Evolutionary conservation across 2,113 vertebrate genomes (phyloP).

Genomic region (Beaufortia kweichowensis): DNA sequence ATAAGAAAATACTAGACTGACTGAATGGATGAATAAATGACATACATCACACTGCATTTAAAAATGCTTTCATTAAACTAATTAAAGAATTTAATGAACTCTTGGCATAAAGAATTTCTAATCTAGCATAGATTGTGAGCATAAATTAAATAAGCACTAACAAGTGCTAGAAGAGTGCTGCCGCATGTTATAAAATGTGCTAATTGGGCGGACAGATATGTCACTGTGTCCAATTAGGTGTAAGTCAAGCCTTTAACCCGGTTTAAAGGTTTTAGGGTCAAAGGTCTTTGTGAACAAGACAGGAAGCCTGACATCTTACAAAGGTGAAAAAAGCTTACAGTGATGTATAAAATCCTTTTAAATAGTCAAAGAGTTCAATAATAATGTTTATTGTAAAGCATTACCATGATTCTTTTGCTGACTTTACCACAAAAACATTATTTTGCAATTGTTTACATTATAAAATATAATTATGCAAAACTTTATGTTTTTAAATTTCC

Average conservation of each 20-base stretch:
- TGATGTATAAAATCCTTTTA: too few relatives aligned
- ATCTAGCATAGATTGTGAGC: conserved; percentile 11
- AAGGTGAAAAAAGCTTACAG: background rate
- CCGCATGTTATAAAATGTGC: conserved; percentile 3
- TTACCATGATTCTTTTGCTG: too few relatives aligned
- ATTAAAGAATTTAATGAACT: conserved; percentile 25
- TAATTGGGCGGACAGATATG: conserved; percentile 26
- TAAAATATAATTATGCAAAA: too few relatives aligned
- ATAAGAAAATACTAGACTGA: background rate
- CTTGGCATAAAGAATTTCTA: conserved; percentile 24
- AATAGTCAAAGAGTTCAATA: too few relatives aligned
- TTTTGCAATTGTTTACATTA: too few relatives aligned
- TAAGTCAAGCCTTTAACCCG: background rate
- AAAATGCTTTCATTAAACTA: conserved; percentile 12
- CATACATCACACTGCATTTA: background rate
- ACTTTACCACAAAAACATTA: too few relatives aligned
- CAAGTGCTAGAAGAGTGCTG: conserved; percentile 4
- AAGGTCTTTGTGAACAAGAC: background rate
- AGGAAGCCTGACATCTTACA: background rate
- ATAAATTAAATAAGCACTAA: conserved; percentile 25
- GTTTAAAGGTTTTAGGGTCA: background rate
- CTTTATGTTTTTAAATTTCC: too few relatives aligned
- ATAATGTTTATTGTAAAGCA: too few relatives aligned
- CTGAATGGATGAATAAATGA: background rate
- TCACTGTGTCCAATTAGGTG: background rate